Percentiles rank a stretch among this genome's conserved stretches.
These are phyloP conservation scores for Aldabrachelys gigantea DNA, from an alignment of 2,113 vertebrate genomes.

Conservation along the genomic window DNA sequence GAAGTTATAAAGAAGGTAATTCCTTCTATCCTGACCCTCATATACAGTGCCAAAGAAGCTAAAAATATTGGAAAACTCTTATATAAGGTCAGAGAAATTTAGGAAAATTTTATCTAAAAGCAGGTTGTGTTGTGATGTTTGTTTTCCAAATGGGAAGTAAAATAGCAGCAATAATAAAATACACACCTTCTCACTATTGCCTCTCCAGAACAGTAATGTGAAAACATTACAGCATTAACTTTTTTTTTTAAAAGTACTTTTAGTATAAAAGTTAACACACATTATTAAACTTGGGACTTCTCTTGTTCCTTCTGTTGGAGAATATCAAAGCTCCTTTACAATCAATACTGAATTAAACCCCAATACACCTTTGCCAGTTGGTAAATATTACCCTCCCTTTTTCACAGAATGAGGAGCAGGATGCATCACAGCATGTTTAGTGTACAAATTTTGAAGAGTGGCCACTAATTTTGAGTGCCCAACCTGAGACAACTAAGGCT, in stretches of 20 bases:
- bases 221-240: neutral
- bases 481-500: neutral
- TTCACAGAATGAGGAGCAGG: neutral
- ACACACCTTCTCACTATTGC: neutral
- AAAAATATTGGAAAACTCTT: neutral
- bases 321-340: neutral
- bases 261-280: neutral
- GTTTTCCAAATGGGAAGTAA: neutral
- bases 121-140: neutral
- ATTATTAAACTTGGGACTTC: neutral
- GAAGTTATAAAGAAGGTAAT: neutral
- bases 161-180: neutral
- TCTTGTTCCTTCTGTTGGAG: neutral
- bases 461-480: neutral
- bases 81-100: neutral
- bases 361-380: neutral
- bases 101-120: neutral
- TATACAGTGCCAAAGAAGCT: rapidly evolving
- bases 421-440: neutral
- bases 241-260: neutral
- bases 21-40: neutral
- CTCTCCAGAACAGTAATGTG: neutral
- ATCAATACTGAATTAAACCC: neutral
- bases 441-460: neutral
- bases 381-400: neutral